Evolutionary conservation across 2,113 vertebrate species (phyloP).

Genomic region (Syrrhaptes paradoxus): DNA sequence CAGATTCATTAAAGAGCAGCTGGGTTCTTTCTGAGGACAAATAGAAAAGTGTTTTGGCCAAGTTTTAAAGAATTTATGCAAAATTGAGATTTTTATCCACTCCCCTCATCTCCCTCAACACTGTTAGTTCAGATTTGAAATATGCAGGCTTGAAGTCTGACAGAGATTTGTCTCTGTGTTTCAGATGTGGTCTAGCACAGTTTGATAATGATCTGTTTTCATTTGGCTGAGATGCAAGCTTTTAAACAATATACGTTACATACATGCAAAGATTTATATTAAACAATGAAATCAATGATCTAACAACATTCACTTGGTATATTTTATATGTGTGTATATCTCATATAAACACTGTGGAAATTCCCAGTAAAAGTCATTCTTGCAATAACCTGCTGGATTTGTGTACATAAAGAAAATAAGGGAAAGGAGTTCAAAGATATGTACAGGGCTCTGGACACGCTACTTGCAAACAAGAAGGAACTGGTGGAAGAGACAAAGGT

Average conservation of each 20-base stretch:
- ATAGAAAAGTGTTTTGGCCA: background rate
- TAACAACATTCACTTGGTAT: background rate
- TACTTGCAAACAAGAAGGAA: background rate
- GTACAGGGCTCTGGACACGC: background rate
- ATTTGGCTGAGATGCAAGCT: background rate
- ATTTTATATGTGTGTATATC: background rate
- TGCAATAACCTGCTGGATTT: background rate
- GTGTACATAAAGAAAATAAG: background rate
- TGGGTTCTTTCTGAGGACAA: background rate
- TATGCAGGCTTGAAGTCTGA: background rate
- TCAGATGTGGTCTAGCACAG: background rate
- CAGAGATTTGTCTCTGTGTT: background rate
- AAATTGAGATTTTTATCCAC: background rate
- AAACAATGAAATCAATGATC: background rate
- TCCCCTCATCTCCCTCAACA: background rate
- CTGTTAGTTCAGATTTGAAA: background rate
- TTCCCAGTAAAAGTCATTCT: background rate
- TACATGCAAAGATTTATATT: background rate
- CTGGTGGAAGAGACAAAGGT: background rate
- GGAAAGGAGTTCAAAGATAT: background rate
- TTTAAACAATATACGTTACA: background rate
- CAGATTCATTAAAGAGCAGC: conserved; percentile 12
- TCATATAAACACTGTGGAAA: background rate
- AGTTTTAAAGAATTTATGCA: conserved; percentile 18
- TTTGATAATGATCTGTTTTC: background rate